These are phyloP conservation scores for Ivindomyrus marchei DNA, from an alignment of 2,113 vertebrate genomes.

Conservation along the genomic window DNA sequence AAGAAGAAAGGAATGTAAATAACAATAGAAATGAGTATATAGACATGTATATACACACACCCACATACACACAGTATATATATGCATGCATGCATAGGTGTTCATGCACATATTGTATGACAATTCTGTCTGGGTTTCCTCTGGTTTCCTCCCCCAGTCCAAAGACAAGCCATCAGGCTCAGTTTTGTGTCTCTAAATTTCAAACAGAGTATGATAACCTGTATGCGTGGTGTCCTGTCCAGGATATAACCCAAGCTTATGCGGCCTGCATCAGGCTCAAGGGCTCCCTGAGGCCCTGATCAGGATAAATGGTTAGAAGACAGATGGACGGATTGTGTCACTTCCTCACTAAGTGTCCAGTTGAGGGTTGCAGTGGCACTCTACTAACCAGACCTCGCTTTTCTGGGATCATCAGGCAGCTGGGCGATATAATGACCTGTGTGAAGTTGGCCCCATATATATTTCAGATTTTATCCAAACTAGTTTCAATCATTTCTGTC, in stretches of 20 bases:
- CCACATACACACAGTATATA: too few species aligned
- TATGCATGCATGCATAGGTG: neutral
- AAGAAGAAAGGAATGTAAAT: neutral
- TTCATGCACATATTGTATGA: neutral
- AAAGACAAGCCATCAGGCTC: neutral
- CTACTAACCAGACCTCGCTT: neutral
- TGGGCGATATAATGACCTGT: neutral
- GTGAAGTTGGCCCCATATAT: neutral
- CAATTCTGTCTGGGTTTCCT: too few species aligned
- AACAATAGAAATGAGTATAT: too few species aligned
- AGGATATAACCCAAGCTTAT: neutral
- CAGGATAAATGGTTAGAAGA: neutral
- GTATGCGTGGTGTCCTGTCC: neutral
- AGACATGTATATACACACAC: too few species aligned
- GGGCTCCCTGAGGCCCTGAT: neutral
- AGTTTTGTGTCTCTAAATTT: neutral
- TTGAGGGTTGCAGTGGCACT: neutral
- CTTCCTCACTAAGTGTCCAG: neutral
- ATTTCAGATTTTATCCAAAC: neutral
- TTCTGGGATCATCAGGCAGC: neutral
- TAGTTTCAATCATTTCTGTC: neutral
- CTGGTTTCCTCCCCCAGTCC: neutral
- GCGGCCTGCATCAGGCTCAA: neutral
- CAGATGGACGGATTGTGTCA: neutral
- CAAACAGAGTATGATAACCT: neutral